Conservation (phyloP, 1,140 invertebrate species). For the Gonatopus flavifemur region DNA sequence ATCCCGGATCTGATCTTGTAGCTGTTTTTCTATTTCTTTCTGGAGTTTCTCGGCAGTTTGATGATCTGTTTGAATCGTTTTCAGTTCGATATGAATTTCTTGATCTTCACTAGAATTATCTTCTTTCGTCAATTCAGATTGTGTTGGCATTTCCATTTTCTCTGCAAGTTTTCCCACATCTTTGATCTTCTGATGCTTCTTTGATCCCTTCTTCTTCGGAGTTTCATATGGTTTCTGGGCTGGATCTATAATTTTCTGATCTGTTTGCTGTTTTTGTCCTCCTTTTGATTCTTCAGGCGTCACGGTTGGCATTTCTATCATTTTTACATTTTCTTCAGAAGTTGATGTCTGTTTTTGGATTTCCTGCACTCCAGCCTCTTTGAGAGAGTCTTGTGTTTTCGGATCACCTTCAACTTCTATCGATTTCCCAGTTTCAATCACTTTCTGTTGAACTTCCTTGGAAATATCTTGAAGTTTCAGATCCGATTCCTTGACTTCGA, state of each 20-base stretch:
- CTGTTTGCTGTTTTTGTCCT: conserved; percentile 2
- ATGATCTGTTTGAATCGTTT: neutral
- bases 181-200: neutral
- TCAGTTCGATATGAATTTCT: neutral
- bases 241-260: neutral
- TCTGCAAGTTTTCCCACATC: neutral
- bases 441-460: neutral
- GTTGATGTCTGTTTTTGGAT: conserved; percentile 3
- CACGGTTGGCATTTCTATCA: no score
- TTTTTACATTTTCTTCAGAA: conserved; percentile 16
- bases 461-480: conserved; percentile 1
- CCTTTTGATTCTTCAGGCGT: conserved; percentile 25
- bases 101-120: neutral
- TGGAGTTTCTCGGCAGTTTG: neutral
- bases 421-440: neutral
- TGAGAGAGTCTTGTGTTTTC: conserved; percentile 1
- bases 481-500: conserved; percentile 14
- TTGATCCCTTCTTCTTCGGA: neutral
- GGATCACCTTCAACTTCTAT: neutral
- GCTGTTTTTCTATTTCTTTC: neutral
- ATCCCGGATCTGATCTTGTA: no score
- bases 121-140: neutral
- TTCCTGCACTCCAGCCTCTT: neutral
- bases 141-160: neutral
- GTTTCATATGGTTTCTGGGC: no score